These are phyloP conservation scores for Antechinus stuartii DNA, from an alignment of 2,113 vertebrate genomes.

Conservation along the genomic window DNA sequence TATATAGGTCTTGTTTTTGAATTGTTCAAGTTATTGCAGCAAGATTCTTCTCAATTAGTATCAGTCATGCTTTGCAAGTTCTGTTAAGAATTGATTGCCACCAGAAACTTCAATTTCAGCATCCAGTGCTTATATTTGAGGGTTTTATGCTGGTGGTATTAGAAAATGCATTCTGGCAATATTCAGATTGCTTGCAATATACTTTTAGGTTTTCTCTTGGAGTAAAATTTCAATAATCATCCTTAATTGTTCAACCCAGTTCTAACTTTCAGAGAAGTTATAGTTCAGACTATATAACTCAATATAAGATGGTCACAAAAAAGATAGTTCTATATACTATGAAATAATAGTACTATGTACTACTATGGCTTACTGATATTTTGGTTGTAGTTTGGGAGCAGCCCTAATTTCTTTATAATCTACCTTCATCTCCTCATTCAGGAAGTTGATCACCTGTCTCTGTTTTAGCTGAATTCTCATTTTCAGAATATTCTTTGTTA, in stretches of 20 bases:
- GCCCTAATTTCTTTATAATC: constrained; percentile 92
- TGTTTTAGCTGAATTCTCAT: constrained; percentile 85
- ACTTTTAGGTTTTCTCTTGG: neutral
- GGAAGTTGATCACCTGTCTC: constrained; percentile 89
- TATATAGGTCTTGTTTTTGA: neutral
- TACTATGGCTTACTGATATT: constrained; percentile 86
- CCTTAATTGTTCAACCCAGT: neutral
- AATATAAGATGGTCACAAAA: neutral
- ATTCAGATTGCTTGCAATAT: neutral
- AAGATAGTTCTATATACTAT: constrained; percentile 39
- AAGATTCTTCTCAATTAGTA: constrained; percentile 30
- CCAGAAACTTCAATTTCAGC: neutral
- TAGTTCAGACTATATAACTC: neutral
- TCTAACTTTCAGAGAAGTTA: neutral
- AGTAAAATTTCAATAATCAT: neutral
- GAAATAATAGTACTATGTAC: constrained; percentile 75
- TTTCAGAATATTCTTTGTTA: constrained; percentile 93
- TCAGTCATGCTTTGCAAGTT: constrained; percentile 6
- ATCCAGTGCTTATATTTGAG: neutral
- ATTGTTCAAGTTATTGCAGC: neutral
- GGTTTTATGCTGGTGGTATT: neutral
- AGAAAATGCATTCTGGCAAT: neutral
- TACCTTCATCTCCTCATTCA: constrained; percentile 91
- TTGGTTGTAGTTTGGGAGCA: constrained; percentile 73
- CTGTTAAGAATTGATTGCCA: neutral